phyloP scores from a whole-genome alignment of 2,797 vertebrate genomes.

The Danio tinwini region DNA sequence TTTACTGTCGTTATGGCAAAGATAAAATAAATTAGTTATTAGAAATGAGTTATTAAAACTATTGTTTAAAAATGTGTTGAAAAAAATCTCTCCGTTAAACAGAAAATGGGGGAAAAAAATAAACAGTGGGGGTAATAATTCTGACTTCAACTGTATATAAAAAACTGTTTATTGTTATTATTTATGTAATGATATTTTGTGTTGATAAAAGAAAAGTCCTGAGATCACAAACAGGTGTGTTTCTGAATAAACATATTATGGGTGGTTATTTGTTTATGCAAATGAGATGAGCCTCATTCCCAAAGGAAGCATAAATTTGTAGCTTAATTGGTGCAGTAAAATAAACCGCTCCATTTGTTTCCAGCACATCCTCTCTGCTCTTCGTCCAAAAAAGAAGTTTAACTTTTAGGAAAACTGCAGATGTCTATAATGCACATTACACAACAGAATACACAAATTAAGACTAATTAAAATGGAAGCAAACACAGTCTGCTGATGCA shows the following conservation, averaged over 20 bases:
- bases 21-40: no score
- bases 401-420: slow-evolving; percentile 16
- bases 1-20: no score
- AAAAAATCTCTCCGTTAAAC: no score
- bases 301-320: slow-evolving; percentile 9
- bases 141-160: no score
- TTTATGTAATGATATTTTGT: not conserved
- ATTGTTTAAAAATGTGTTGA: no score
- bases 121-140: no score
- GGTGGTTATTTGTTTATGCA: slow-evolving; percentile 22
- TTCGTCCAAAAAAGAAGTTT: slow-evolving; percentile 27
- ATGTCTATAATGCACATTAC: slow-evolving; percentile 11
- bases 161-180: not conserved
- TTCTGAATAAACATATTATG: slow-evolving; percentile 7
- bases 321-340: slow-evolving; percentile 28
- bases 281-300: slow-evolving; percentile 16
- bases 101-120: no score
- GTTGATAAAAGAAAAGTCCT: slow-evolving; percentile 6
- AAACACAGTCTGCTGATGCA: slow-evolving; percentile 26
- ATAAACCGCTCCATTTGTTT: slow-evolving; percentile 32
- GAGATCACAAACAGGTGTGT: not conserved
- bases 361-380: slow-evolving; percentile 23
- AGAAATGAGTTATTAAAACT: no score
- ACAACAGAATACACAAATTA: slow-evolving; percentile 8
- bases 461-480: slow-evolving; percentile 30